Conservation (phyloP, 2,113 vertebrate species). For the Notothenia rossii region DNA sequence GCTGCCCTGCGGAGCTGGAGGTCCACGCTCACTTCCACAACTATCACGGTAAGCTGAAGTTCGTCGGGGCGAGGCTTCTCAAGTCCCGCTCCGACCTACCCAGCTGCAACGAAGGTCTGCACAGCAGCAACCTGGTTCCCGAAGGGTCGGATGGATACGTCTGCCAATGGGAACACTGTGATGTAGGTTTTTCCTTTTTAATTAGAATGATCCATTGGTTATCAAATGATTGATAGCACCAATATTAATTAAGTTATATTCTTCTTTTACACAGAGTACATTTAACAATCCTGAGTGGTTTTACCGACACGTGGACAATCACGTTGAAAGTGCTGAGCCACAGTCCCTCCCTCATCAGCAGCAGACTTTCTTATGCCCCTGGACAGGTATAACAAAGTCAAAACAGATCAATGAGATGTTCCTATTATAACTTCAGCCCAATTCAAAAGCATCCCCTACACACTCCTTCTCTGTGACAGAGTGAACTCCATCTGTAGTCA, state of each 20-base stretch:
- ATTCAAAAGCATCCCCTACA: too few species aligned
- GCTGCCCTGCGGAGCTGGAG: slow-evolving; percentile 75
- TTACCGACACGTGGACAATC: slow-evolving; percentile 85
- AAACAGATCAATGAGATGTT: not conserved
- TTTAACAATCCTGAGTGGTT: slow-evolving; percentile 88
- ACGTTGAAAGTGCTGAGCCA: slow-evolving; percentile 80
- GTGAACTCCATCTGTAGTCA: too few species aligned
- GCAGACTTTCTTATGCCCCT: slow-evolving; percentile 82
- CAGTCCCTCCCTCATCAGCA: slow-evolving; percentile 81
- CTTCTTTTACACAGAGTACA: slow-evolving; percentile 77
- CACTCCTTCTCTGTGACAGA: too few species aligned
- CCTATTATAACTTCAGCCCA: not conserved
- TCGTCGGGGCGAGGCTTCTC: slow-evolving; percentile 72
- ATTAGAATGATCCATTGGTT: fast-evolving
- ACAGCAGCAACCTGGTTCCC: slow-evolving; percentile 79
- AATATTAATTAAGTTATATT: not conserved
- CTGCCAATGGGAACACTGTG: slow-evolving; percentile 86
- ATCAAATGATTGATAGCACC: not conserved
- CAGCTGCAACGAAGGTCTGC: slow-evolving; percentile 74
- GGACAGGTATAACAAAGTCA: slow-evolving; percentile 70
- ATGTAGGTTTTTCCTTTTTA: slow-evolving; percentile 71
- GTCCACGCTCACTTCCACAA: slow-evolving; percentile 80
- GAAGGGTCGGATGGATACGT: slow-evolving; percentile 75
- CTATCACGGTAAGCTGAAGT: slow-evolving; percentile 84
- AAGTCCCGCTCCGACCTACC: slow-evolving; percentile 75